Evolutionary conservation across 2,113 vertebrate genomes (phyloP).

Genomic region (Mellivora capensis): DNA sequence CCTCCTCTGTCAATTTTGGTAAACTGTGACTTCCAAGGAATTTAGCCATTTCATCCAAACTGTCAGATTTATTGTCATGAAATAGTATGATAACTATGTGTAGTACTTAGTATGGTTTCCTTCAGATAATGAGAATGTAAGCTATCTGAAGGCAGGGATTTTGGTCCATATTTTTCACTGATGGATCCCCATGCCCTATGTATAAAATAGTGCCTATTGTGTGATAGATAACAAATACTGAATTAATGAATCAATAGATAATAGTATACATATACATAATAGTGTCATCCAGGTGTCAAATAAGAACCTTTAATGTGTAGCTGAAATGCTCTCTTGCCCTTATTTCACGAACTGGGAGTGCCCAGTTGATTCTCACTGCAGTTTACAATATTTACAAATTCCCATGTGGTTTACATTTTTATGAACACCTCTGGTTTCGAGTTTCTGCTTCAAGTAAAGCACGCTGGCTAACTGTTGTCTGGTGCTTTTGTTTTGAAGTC

Average conservation of each 20-base stretch:
- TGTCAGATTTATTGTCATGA: neutral
- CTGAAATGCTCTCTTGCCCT: neutral
- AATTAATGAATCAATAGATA: neutral
- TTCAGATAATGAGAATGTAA: neutral
- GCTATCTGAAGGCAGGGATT: neutral
- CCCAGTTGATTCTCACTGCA: neutral
- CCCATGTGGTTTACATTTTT: neutral
- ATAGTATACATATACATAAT: too few relatives aligned
- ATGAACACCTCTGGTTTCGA: neutral
- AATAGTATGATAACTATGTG: neutral
- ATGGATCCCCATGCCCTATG: neutral
- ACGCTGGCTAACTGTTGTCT: neutral
- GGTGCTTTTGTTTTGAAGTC: neutral
- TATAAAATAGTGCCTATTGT: neutral
- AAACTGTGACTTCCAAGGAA: neutral
- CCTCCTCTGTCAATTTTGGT: neutral
- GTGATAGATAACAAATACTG: neutral
- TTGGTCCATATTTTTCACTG: neutral
- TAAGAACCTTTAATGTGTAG: neutral
- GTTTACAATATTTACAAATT: neutral
- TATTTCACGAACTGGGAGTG: neutral
- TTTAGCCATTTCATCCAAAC: neutral
- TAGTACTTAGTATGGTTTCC: neutral
- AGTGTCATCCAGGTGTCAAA: neutral
- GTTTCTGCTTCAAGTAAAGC: neutral